Percentiles rank a stretch among this genome's conserved stretches.
Evolutionary conservation across 2,797 vertebrate genomes (phyloP).

Genomic region (Leucoraja ocellata): DNA sequence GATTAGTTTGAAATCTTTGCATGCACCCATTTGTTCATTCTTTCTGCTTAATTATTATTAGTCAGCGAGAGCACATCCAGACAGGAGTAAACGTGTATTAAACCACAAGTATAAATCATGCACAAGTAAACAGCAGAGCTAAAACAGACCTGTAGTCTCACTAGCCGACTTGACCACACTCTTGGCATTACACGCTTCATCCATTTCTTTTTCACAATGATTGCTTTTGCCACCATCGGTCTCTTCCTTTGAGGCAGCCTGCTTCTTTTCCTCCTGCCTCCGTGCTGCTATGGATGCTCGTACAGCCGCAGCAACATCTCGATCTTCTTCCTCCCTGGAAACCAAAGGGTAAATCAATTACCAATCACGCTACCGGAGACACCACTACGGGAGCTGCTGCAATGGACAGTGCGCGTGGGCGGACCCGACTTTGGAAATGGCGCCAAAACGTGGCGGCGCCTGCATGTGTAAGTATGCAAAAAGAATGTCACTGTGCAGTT

Average conservation of each 20-base stretch:
- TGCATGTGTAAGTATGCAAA: too few relatives aligned
- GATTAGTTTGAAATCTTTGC: too few relatives aligned
- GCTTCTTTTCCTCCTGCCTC: constrained; percentile 68
- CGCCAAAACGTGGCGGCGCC: too few relatives aligned
- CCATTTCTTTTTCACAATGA: constrained; percentile 67
- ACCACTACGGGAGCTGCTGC: too few relatives aligned
- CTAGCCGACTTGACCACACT: constrained; percentile 50
- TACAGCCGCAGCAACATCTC: constrained; percentile 79
- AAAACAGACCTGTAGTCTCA: constrained; percentile 57
- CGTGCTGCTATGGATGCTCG: constrained; percentile 72
- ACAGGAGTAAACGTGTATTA: background rate
- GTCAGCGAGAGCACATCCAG: background rate
- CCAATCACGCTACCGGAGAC: background rate
- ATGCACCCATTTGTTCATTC: too few relatives aligned
- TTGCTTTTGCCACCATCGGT: constrained; percentile 58
- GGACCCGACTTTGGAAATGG: too few relatives aligned
- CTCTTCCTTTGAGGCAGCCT: constrained; percentile 54
- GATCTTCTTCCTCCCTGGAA: constrained; percentile 83
- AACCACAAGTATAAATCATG: background rate
- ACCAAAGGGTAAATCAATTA: background rate
- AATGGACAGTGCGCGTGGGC: too few relatives aligned
- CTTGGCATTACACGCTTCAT: constrained; percentile 55
- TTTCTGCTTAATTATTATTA: too few relatives aligned
- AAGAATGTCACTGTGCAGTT: too few relatives aligned
- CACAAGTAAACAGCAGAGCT: background rate